phyloP scores from a whole-genome alignment of 2,113 vertebrate genomes.

The Amphilophus citrinellus region DNA sequence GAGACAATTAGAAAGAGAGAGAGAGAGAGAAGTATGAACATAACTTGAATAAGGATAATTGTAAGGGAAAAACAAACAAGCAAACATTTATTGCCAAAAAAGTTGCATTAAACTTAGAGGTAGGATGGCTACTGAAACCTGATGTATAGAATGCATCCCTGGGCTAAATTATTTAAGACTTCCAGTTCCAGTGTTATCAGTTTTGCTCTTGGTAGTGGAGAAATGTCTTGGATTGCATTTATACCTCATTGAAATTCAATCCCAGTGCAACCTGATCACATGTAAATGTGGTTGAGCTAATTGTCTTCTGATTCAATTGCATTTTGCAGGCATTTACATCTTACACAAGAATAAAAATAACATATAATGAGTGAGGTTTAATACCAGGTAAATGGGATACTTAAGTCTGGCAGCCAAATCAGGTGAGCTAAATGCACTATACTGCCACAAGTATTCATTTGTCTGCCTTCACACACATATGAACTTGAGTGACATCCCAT shows the following conservation, averaged over 20 bases:
- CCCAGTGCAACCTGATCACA: neutral
- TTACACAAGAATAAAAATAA: neutral
- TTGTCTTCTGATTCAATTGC: neutral
- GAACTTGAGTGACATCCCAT: too few relatives aligned
- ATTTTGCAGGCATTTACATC: neutral
- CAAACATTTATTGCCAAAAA: neutral
- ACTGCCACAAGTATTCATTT: too few relatives aligned
- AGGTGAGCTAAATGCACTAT: neutral
- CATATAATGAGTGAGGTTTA: neutral
- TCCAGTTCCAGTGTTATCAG: neutral
- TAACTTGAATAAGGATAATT: neutral
- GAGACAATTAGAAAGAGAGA: neutral
- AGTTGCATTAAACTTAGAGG: neutral
- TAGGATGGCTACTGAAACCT: neutral
- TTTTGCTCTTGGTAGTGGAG: constrained; percentile 8
- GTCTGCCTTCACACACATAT: too few relatives aligned
- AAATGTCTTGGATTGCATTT: constrained; percentile 1
- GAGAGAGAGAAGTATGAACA: neutral
- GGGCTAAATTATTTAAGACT: constrained; percentile 2
- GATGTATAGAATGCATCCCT: neutral
- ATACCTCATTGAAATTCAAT: neutral
- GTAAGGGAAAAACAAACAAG: neutral
- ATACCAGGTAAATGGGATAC: neutral
- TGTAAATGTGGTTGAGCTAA: neutral
- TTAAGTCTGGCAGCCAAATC: neutral